Evolutionary conservation across 2,113 vertebrate genomes (phyloP), one percentile per base, ranked within the genome.

Genomic region (Pimephales promelas): DNA sequence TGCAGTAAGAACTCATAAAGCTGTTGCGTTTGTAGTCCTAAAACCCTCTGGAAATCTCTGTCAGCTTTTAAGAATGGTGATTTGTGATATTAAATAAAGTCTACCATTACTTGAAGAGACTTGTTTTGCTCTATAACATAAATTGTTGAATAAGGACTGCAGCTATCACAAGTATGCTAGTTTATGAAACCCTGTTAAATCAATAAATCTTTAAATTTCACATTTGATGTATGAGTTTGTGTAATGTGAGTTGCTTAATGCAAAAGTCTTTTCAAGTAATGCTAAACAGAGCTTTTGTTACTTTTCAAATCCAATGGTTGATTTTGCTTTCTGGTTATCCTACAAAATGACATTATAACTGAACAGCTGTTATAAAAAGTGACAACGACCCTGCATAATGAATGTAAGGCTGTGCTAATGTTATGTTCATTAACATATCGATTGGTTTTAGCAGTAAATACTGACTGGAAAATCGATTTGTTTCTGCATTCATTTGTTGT

Each of bases 391-490:
- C n/a, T 14, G 83, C 80, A 61, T 87, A 74, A 87, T 83, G 83
- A 87, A 59, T 49, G 11, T 84, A 54, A 85, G 83, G 79, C 64
- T 81, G 56, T 81, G 83, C 84, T 40, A 85, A 86, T 90, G 86
- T 88, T 89, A 79, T 87, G 86, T 88, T 88, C 87, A 91, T 86
- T 47, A 79, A 90, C 86, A 47, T 86, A 90, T 89, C 81, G 88
- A 92, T 88, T 83, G 87, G 88, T 86, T 91, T 86, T 87, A 91
- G 90, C 92, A 93, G 90, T 93, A 93, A 93, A 92, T 83, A 85
- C 87, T 89, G 56, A 90, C 82, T 90, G 84, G 91, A 92, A 88
- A 62, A 74, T 79, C 16, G 2, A n/a, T 20, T 57, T 40, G 18
- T 47, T 24, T 18, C 5, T 59, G 2, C 14, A 36, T 13, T 45